These are phyloP conservation scores for Orbicella faveolata DNA, from an alignment of 64 coral and sea anemone genomes.

Conservation along the genomic window DNA sequence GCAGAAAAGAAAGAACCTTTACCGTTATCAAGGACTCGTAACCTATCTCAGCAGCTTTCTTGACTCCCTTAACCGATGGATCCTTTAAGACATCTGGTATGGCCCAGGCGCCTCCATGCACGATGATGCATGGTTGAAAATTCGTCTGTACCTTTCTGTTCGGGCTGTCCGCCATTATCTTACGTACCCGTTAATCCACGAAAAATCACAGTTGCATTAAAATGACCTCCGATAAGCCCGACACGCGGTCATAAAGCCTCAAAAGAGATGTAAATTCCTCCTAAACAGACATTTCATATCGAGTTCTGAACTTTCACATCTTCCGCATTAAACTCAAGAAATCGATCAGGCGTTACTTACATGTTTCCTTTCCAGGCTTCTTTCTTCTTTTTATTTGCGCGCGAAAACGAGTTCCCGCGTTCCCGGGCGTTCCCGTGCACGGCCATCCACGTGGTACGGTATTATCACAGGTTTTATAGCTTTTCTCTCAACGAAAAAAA, in stretches of 20 bases:
- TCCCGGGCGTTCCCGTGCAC: too few relatives aligned
- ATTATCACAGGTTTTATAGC: too few relatives aligned
- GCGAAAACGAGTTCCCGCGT: too few relatives aligned
- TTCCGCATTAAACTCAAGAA: not conserved
- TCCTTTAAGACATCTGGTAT: constrained; percentile 62
- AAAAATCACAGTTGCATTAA: too few relatives aligned
- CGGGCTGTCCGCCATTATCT: not conserved
- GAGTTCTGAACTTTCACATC: too few relatives aligned
- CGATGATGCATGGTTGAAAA: constrained; percentile 74
- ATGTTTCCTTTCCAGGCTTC: not conserved
- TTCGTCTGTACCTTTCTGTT: not conserved
- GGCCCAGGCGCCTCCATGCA: constrained; percentile 88
- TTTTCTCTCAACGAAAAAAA: too few relatives aligned
- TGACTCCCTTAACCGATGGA: constrained; percentile 60
- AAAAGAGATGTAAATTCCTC: not conserved
- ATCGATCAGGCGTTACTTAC: constrained; percentile 1
- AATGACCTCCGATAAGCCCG: too few relatives aligned
- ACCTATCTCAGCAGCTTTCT: constrained; percentile 57
- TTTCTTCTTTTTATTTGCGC: not conserved
- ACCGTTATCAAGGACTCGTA: constrained; percentile 76
- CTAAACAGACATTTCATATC: too few relatives aligned
- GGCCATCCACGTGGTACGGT: too few relatives aligned
- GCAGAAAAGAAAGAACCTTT: not conserved
- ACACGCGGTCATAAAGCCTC: not conserved
- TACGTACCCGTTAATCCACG: too few relatives aligned